Evolutionary conservation across 2,113 vertebrate species (phyloP), one percentile per base, ranked within the genome.

Genomic region (Urocitellus parryii): DNA sequence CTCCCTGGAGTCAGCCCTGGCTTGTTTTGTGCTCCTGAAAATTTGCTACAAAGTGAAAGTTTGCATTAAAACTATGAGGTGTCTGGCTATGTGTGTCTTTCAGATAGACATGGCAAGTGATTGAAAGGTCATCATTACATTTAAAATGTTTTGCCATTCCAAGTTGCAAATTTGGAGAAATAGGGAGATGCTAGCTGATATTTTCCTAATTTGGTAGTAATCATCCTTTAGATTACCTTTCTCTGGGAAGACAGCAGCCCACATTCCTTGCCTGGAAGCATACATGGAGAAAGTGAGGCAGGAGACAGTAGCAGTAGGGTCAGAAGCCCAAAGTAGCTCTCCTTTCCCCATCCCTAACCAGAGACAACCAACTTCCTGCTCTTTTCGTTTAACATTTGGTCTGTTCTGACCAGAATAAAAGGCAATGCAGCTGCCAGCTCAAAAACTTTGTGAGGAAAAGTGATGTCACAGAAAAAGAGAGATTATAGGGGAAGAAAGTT

Each of bases 61-160:
- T 3, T 29, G 45, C 73, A 70, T 61, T 77, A 58, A 94, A 87
- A 5, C 88, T 56, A 29, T 61, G 61, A 73, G 22, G 25, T 77
- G 6, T 91, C 56, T 70, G 24, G 51, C 78, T 84, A 85, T 51
- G 51, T 78, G 65, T 94, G 61, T 83, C 48, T 65, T 97, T 93
- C 81, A 94, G 72, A 90, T 70, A 80, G 48, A 34, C 37, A 76
- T 90, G 76, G n/a, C 72, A 92, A 97, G 32, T 88, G 48, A 95
- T 5, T 90, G 65, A 94, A 96, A 97, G 20, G n/a, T 90, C 68
- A 94, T 88, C 27, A 53, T 93, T 88, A 80, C 24, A 20, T 93
- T 90, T 80, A 73, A 94, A 95, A 93, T 95, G 48, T 72, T 96
- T 90, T 94, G 67, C 22, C 8, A 93, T 97, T 90, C 39, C 56